Evolutionary conservation across 2,113 vertebrate genomes (phyloP), one percentile per base, ranked within the genome.

Genomic region (Suncus etruscus): DNA sequence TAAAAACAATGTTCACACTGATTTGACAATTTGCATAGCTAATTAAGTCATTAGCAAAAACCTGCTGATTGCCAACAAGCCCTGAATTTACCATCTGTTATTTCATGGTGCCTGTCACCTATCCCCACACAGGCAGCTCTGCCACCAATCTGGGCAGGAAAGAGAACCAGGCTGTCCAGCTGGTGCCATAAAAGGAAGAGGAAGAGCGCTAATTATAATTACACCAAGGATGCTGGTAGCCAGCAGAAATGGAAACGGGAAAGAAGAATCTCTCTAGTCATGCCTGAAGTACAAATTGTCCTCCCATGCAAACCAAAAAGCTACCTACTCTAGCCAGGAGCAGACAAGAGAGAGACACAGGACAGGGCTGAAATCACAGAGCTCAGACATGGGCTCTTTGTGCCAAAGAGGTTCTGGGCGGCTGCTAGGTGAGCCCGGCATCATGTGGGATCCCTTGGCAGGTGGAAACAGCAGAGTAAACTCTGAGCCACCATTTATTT

Each of bases 21-120:
- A 99, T 99, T 99, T 98, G 98, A 98, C 98, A 99, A 99, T 99
- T 99, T 99, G 98, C 99, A 99, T 99, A 98, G 98, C 98, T 99
- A 99, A 99, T 99, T 99, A 99, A 99, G 98, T 98, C 98, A 99
- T 99, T 99, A 99, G 98, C 98, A 98, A 98, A 98, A 99, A 98
- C 98, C 97, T 98, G 98, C 98, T 98, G 98, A 99, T 99, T 99
- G 98, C 98, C 98, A 99, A 99, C 98, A 98, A 99, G 98, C 97
- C 98, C 98, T 98, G 98, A 98, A 98, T 99, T 98, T 98, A 96
- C 99, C 99, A 99, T 99, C 99, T 99, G 99, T 98, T 99, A 98
- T 98, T 98, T 97, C 98, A 98, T 98, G 98, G 98, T 98, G 98
- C 98, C 98, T 98, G 98, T 99, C 98, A 98, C 99, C 98, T 98